Evolutionary conservation across 2,797 vertebrate genomes (phyloP).

Genomic region (Accipiter fasciatus): DNA sequence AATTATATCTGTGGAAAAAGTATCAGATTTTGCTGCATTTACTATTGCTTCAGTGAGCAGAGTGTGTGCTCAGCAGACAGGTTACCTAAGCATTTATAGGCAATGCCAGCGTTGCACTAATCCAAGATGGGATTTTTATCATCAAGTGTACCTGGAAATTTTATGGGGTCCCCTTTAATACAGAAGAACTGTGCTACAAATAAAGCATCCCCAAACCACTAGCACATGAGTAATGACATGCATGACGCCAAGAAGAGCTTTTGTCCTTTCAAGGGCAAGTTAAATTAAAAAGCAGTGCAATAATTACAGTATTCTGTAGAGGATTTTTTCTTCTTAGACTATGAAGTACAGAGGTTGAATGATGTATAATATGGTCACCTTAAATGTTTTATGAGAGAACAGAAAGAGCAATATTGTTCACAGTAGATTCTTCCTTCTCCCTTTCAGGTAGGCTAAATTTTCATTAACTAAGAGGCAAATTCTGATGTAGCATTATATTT

Average conservation of each 20-base stretch:
- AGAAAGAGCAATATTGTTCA: background rate
- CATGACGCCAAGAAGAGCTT: background rate
- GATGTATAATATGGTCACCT: background rate
- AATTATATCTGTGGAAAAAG: background rate
- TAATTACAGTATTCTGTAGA: background rate
- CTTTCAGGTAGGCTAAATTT: background rate
- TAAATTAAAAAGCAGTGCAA: background rate
- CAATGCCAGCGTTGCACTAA: background rate
- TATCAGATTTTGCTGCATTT: background rate
- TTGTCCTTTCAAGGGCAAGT: background rate
- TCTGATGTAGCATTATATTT: background rate
- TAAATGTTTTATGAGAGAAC: background rate
- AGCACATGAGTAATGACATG: background rate
- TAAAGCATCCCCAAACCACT: background rate
- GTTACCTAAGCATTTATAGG: background rate
- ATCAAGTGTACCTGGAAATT: background rate
- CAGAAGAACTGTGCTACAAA: background rate
- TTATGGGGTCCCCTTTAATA: background rate
- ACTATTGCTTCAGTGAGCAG: background rate
- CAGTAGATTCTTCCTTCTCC: background rate
- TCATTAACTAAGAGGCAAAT: background rate
- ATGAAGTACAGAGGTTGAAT: background rate
- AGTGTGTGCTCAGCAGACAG: background rate
- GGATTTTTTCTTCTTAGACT: background rate
- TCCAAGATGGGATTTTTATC: background rate